Evolutionary conservation across 2,888 invertebrate species (phyloP), one percentile per base, ranked within the genome.

Genomic region (Kuschelorhynchus macadamiae): DNA sequence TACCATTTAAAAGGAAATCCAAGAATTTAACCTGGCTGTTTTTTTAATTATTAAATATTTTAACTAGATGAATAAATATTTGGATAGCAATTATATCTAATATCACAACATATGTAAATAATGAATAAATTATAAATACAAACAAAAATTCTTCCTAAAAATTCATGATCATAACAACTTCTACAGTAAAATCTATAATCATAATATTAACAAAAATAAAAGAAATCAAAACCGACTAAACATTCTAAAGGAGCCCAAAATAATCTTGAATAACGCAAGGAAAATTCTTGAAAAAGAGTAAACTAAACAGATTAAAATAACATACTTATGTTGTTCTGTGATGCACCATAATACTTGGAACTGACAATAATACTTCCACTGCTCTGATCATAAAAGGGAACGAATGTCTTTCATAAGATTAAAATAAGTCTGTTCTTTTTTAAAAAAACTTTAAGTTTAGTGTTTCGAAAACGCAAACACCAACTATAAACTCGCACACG

Each of bases 301-400:
- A 57, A 66, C 52, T 67, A 74, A 72, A 71, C 61, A 72, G 73
- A 76, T 71, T 67, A 76, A 77, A 77, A 79, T 72, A 78, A 77
- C 76, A 74, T 78, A 78, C 77, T 76, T 76, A 75, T 71, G 72
- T 75, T 74, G 77, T 76, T 74, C 73, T 78, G 71, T 78, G 79
- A 80, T 78, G 78, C 77, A 80, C 80, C 78, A 80, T 81, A 81
- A 80, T 81, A 80, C 80, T 79, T 71, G 80, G 82, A 82, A 82
- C 77, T 79, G 75, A 75, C 76, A 78, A 78, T 80, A 63, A 80
- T 76, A 73, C 72, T 39, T 64, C 46, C 46, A 52, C 55, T 56
- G 14, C 44, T 32, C 36, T 46, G 61, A 44, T 60, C 47, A 67
- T 67, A 47, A 67, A 67, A 47, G 53, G 20, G 41, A 41, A 49